Percentiles rank a stretch among this genome's conserved stretches.
phyloP scores from a whole-genome alignment of 2,888 invertebrate genomes.

The Folsomia candida region DNA sequence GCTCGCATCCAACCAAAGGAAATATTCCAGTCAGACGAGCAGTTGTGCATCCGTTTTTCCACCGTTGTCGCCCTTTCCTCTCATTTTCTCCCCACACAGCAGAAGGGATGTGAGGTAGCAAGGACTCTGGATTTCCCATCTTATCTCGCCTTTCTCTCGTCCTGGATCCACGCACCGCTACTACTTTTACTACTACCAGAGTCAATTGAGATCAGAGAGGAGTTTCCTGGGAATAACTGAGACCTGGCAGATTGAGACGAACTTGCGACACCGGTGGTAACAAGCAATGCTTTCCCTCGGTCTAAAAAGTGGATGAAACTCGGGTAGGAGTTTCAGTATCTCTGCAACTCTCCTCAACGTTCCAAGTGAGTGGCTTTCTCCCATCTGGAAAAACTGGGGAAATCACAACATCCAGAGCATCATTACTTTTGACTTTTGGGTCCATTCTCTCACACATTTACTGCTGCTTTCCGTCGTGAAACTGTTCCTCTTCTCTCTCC shows the following conservation, averaged over 20 bases:
- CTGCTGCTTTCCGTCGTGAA: too few species aligned
- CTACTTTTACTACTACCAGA: neutral
- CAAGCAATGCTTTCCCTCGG: neutral
- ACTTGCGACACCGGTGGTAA: neutral
- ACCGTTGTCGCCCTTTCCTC: too few species aligned
- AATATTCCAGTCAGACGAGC: too few species aligned
- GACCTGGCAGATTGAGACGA: neutral
- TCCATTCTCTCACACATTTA: neutral
- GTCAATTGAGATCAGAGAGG: neutral
- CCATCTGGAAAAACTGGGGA: slow-evolving; percentile 22
- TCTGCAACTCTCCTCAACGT: slow-evolving; percentile 16
- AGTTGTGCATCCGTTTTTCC: neutral
- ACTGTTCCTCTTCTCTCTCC: too few species aligned
- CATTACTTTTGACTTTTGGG: slow-evolving; percentile 11
- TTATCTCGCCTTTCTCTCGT: neutral
- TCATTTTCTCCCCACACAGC: neutral
- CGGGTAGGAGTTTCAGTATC: slow-evolving; percentile 11
- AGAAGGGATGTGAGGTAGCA: neutral
- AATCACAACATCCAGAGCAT: neutral
- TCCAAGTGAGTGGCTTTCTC: slow-evolving; percentile 25
- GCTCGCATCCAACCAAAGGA: neutral
- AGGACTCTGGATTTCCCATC: neutral
- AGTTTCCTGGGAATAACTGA: neutral
- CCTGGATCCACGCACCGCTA: neutral
- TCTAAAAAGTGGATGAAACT: neutral